These are phyloP conservation scores for Agelas oroides DNA, from an alignment of 37 sponge, comb jelly and placozoan genomes.

Conservation along the genomic window DNA sequence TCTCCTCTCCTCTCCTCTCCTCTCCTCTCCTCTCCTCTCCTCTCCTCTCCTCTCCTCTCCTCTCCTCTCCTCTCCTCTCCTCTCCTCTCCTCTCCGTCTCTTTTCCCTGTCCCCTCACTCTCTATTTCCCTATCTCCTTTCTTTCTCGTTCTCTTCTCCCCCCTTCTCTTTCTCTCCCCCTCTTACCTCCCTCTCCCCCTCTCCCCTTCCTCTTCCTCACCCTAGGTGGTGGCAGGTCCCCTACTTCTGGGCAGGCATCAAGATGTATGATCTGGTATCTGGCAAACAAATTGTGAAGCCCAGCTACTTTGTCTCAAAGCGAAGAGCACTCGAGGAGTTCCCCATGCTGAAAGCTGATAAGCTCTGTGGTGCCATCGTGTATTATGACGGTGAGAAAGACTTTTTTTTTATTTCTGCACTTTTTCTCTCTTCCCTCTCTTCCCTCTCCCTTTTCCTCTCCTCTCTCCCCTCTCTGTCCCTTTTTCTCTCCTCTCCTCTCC, in stretches of 20 bases:
- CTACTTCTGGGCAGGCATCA: conserved; percentile 96
- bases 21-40: neutral
- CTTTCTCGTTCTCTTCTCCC: too few relatives aligned
- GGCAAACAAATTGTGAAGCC: conserved; percentile 85
- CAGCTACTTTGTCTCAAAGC: conserved; percentile 88
- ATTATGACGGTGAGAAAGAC: conserved; percentile 87
- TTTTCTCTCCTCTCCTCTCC: neutral
- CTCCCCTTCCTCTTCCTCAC: neutral
- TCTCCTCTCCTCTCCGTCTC: neutral
- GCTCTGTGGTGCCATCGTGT: conserved; percentile 91
- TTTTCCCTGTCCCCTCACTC: neutral
- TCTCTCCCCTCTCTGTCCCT: neutral
- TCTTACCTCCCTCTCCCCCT: too few relatives aligned
- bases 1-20: neutral
- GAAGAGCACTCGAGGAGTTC: conserved; percentile 94
- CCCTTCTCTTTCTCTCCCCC: too few relatives aligned
- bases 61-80: too few relatives aligned
- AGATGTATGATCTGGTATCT: conserved; percentile 96
- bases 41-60: neutral
- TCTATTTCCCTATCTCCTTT: too few relatives aligned
- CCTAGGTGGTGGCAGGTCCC: conserved; percentile 97
- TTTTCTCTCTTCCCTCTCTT: neutral
- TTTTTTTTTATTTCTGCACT: neutral
- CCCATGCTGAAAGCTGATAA: conserved; percentile 92
- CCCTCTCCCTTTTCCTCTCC: neutral